Conservation (phyloP, 2,113 vertebrate species). For the Toxotes jaculatrix region DNA sequence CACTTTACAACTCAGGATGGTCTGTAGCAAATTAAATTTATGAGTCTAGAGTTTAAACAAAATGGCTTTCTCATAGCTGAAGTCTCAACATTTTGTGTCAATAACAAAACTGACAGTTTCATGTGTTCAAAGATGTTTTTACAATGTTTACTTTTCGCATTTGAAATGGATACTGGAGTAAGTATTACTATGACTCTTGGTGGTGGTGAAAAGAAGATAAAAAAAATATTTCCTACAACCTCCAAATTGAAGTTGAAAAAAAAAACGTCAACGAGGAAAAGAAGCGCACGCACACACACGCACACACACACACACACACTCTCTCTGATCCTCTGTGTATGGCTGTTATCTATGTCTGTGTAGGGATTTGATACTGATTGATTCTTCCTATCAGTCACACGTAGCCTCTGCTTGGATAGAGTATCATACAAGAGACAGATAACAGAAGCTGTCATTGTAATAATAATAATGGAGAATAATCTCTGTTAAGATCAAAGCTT, state of each 20-base stretch:
- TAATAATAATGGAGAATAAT: neutral
- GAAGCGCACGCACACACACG: neutral
- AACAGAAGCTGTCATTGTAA: neutral
- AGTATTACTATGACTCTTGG: neutral
- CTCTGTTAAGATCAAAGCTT: neutral
- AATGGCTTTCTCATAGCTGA: constrained; percentile 35
- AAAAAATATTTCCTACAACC: neutral
- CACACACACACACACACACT: neutral
- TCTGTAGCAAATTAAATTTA: constrained; percentile 19
- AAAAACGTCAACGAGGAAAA: too few relatives aligned
- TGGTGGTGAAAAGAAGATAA: neutral
- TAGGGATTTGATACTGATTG: constrained; percentile 24
- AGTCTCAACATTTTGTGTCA: neutral
- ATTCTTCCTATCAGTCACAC: constrained; percentile 25
- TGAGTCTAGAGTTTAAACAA: neutral
- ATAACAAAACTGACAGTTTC: neutral
- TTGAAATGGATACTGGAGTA: neutral
- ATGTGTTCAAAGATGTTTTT: neutral
- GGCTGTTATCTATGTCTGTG: constrained; percentile 1
- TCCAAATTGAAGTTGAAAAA: neutral
- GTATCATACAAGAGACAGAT: neutral
- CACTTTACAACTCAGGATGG: constrained; percentile 26
- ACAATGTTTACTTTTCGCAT: neutral
- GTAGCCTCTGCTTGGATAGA: neutral
- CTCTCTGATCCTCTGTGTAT: neutral